Evolutionary conservation across 2,797 vertebrate species (phyloP), one percentile per base, ranked within the genome.

Genomic region (Philypnodon macrostomus): DNA sequence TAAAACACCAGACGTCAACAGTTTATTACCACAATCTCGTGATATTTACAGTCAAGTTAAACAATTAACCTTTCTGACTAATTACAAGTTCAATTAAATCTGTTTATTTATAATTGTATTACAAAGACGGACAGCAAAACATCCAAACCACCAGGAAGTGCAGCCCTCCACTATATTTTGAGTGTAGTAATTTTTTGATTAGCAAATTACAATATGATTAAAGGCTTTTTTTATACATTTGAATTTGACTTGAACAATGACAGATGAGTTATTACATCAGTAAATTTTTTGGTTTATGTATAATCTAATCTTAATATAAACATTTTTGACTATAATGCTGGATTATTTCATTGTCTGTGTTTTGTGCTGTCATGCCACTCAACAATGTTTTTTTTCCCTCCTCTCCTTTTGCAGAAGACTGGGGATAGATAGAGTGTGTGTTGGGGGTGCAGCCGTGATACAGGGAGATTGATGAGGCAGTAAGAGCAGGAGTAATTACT

Each of bases 401-500:
- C 39, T 38, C 72, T 59, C 55, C 62, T 63, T 78, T 58, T 62
- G 71, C 77, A 76, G 78, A 68, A 83, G 79, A 84, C 79, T 80
- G 70, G 68, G 80, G 81, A 85, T 78, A 85, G 78, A 78, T 73
- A 73, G 70, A 47, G 66, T 40, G 47, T 63, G 64, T 65, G 52
- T 37, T 55, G 59, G 73, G 63, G 59, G 63, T 55, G 75, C 78
- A 73, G 70, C 72, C 73, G 80, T 53, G 85, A 88, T 90, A 89
- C 87, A 87, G 83, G 85, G 89, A 89, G 91, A 91, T 92, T 91
- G 90, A 92, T 92, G 90, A 92, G 90, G 87, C 86, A 87, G 88
- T 85, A 86, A 89, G 89, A 87, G 87, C 87, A 89, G 85, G 85
- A 89, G 90, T 91, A 91, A 92, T 91, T 90, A 90, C 89, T 90